Conservation (phyloP, 2,113 vertebrate genomes). For the Polypterus bichir region DNA sequence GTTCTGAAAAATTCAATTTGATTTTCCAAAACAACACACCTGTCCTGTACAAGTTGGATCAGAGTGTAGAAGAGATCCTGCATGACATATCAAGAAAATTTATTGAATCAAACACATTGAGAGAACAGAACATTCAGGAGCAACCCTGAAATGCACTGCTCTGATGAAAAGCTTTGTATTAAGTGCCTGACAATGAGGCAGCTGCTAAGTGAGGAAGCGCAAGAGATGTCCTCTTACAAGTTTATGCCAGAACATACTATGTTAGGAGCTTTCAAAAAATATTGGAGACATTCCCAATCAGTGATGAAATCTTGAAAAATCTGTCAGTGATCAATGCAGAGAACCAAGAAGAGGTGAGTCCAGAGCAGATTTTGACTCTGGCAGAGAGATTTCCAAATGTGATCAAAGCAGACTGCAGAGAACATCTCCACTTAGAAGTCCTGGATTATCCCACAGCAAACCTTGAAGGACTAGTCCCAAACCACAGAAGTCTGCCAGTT, state of each 20-base stretch:
- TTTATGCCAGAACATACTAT: slow-evolving; percentile 21
- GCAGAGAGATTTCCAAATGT: slow-evolving; percentile 22
- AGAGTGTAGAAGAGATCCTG: slow-evolving; percentile 16
- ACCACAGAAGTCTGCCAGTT: slow-evolving; percentile 19
- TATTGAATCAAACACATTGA: slow-evolving; percentile 7
- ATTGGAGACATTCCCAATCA: slow-evolving; percentile 24
- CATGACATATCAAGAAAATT: slow-evolving; percentile 20
- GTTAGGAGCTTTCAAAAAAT: slow-evolving; percentile 19
- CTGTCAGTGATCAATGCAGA: slow-evolving; percentile 22
- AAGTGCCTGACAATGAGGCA: slow-evolving; percentile 11
- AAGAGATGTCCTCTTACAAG: slow-evolving; percentile 14
- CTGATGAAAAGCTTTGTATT: slow-evolving; percentile 19
- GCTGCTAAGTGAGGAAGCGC: slow-evolving; percentile 18
- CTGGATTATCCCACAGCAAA: slow-evolving; percentile 21
- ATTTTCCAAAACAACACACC: too few species aligned
- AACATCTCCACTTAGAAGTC: slow-evolving; percentile 15
- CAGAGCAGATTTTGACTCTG: slow-evolving; percentile 19
- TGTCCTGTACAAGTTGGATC: slow-evolving; percentile 9
- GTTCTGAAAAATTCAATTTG: too few species aligned
- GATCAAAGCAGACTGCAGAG: slow-evolving; percentile 14
- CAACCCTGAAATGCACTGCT: slow-evolving; percentile 18
- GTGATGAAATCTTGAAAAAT: slow-evolving; percentile 24
- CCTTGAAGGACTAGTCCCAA: slow-evolving; percentile 21
- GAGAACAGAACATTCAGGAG: slow-evolving; percentile 1
- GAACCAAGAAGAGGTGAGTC: slow-evolving; percentile 18